These are phyloP conservation scores for Helicoverpa armigera DNA, from an alignment of 1,140 invertebrate genomes.

Conservation along the genomic window DNA sequence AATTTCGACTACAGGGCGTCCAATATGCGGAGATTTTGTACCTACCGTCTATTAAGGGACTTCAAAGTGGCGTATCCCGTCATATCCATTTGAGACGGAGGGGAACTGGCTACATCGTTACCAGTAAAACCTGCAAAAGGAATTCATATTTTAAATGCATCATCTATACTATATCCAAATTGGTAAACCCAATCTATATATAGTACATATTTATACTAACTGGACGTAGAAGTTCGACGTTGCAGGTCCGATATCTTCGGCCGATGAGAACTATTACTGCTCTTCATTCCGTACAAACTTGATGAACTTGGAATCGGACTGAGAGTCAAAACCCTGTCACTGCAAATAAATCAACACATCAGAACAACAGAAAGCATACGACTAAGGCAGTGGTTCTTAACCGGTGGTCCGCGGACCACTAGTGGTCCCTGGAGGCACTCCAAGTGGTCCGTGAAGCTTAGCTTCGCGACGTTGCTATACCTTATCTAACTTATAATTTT, in stretches of 20 bases:
- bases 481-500: too few species aligned
- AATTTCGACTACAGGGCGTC: not conserved
- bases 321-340: slow-evolving; percentile 90
- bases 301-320: slow-evolving; percentile 94
- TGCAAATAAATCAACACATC: slow-evolving; percentile 70
- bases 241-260: slow-evolving; percentile 79
- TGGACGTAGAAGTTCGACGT: slow-evolving; percentile 86
- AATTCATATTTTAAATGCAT: not conserved
- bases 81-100: slow-evolving; percentile 91
- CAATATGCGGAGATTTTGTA: not conserved
- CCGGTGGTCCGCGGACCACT: too few species aligned
- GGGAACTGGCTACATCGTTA: slow-evolving; percentile 83
- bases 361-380: not conserved
- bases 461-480: too few species aligned
- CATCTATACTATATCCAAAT: not conserved
- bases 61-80: slow-evolving; percentile 94
- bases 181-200: too few species aligned
- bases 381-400: too few species aligned
- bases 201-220: slow-evolving; percentile 78
- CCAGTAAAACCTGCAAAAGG: slow-evolving; percentile 76
- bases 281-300: slow-evolving; percentile 87
- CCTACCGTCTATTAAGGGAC: slow-evolving; percentile 87
- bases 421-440: too few species aligned
- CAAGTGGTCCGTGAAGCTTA: too few species aligned
- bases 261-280: slow-evolving; percentile 67